These are phyloP conservation scores for Parthenolecanium corni DNA, from an alignment of 2,888 invertebrate species.

Conservation along the genomic window DNA sequence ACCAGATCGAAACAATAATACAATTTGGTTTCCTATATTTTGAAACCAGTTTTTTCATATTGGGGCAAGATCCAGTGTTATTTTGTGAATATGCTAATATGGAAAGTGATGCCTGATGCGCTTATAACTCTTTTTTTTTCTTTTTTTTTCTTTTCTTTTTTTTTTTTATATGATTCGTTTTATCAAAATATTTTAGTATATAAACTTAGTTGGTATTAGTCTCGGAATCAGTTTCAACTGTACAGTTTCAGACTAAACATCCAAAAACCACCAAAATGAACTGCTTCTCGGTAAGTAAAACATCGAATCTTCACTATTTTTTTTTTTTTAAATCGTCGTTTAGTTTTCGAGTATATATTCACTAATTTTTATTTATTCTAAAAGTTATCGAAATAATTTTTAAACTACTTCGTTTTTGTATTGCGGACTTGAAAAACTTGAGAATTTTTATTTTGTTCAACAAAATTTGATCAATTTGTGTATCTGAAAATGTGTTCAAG, in stretches of 20 bases:
- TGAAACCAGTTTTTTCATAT: constrained; percentile 24
- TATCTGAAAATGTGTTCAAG: no score
- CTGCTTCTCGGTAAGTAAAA: constrained; percentile 18
- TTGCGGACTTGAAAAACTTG: no score
- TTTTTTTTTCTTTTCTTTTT: neutral
- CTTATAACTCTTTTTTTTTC: neutral
- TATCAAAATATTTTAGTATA: constrained; percentile 18
- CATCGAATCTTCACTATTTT: neutral
- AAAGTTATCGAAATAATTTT: neutral
- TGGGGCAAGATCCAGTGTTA: constrained; percentile 27
- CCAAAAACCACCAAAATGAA: constrained; percentile 24
- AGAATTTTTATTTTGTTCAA: no score
- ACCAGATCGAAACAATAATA: constrained; percentile 18
- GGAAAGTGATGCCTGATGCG: constrained; percentile 25
- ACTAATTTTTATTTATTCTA: neutral
- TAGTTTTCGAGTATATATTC: constrained; percentile 2
- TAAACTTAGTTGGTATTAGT: constrained; percentile 15
- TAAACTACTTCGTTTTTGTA: no score
- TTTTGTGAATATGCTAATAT: constrained; percentile 26
- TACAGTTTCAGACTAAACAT: constrained; percentile 3
- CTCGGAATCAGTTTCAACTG: constrained; percentile 11
- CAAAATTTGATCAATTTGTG: no score
- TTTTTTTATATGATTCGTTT: constrained; percentile 19
- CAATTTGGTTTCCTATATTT: constrained; percentile 27
- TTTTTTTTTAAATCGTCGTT: neutral